These are phyloP conservation scores for Alviniconcha strummeri DNA, from an alignment of 2,888 invertebrate genomes.

Conservation along the genomic window DNA sequence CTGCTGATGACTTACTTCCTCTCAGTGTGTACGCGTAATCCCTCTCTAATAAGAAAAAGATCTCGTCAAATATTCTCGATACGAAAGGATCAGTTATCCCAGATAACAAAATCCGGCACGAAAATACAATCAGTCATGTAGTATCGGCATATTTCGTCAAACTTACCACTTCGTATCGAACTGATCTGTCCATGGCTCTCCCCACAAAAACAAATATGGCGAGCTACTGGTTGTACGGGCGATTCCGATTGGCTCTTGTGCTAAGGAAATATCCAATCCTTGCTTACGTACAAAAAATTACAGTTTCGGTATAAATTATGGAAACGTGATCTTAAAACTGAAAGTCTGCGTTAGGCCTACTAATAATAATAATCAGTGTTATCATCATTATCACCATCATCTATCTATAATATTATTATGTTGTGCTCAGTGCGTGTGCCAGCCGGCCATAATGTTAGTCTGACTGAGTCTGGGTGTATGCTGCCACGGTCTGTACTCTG, in stretches of 20 bases:
- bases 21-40: background rate
- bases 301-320: background rate
- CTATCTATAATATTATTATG: background rate
- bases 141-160: background rate
- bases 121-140: background rate
- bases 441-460: too few species aligned
- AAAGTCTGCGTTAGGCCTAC: background rate
- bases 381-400: background rate
- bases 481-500: too few species aligned
- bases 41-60: background rate
- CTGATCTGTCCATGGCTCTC: slow-evolving; percentile 37
- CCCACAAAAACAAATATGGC: slow-evolving; percentile 37
- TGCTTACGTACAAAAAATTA: background rate
- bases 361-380: background rate
- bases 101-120: background rate
- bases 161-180: slow-evolving; percentile 44
- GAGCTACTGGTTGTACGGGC: background rate
- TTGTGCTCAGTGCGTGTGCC: background rate
- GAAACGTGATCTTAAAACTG: background rate
- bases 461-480: too few species aligned
- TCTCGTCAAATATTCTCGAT: background rate
- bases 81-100: background rate
- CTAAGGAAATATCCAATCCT: background rate
- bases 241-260: slow-evolving; percentile 19
- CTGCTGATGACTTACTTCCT: background rate